These are phyloP conservation scores for Zeuzera pyrina DNA, from an alignment of 2,888 invertebrate species.

Conservation along the genomic window DNA sequence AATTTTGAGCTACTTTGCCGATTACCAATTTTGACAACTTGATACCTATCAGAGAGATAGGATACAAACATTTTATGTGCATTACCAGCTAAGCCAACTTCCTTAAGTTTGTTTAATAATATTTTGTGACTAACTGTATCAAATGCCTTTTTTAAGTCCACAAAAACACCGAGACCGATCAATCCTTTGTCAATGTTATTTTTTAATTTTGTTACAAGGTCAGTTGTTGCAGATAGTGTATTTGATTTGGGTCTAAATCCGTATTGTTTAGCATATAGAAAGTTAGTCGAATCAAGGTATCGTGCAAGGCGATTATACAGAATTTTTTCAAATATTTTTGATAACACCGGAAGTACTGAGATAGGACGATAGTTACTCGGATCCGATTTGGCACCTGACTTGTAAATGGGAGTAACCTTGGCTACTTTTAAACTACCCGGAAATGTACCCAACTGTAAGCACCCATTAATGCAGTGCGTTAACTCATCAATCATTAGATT, in stretches of 20 bases:
- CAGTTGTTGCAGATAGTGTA: conserved; percentile 5
- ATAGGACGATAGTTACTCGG: conserved; percentile 3
- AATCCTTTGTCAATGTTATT: conserved; percentile 5
- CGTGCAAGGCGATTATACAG: background rate
- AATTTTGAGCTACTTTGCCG: background rate
- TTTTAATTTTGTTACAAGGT: conserved; percentile 5
- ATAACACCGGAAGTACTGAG: conserved; percentile 1
- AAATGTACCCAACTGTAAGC: background rate
- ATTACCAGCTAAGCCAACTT: conserved; percentile 2
- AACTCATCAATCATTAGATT: background rate
- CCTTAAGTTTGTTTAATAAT: conserved; percentile 2
- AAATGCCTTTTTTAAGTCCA: conserved; percentile 6
- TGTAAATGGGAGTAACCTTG: conserved; percentile 4
- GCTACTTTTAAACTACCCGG: conserved; percentile 3
- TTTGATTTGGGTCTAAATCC: conserved; percentile 6
- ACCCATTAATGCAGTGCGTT: background rate
- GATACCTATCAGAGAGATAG: background rate
- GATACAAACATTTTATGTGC: conserved; percentile 4
- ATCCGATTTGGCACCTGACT: conserved; percentile 1
- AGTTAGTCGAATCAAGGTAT: conserved; percentile 5
- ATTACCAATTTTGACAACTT: conserved; percentile 1
- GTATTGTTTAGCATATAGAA: conserved; percentile 5
- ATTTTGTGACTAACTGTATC: background rate
- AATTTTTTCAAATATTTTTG: conserved; percentile 6
- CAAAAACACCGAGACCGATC: conserved; percentile 6